Conservation (phyloP, 1,140 invertebrate species). For the Drosophila cardini region DNA sequence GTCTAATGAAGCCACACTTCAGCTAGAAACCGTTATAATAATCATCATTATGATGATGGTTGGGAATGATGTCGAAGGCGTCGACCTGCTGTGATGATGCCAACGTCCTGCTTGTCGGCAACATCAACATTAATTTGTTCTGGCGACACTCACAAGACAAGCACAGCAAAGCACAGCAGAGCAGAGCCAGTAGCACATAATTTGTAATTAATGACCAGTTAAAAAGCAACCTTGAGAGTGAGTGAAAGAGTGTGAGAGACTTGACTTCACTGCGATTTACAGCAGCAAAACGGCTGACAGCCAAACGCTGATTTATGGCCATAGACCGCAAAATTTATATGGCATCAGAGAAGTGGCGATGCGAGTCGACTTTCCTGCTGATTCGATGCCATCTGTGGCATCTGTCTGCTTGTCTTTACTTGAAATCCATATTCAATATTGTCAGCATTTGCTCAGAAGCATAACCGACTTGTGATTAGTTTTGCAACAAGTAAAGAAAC, state of each 20-base stretch:
- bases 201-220: conserved; percentile 83
- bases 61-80: conserved; percentile 9
- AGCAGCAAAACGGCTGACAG: conserved; percentile 75
- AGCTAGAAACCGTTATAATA: conserved; percentile 5
- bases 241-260: conserved; percentile 23
- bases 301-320: conserved; percentile 83
- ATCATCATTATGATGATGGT: too few species aligned
- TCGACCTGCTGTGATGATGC: conserved; percentile 19
- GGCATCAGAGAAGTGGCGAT: conserved; percentile 60
- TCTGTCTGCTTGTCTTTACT: conserved; percentile 54
- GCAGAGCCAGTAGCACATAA: conserved; percentile 67
- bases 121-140: conserved; percentile 76
- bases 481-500: background rate
- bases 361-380: conserved; percentile 53
- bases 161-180: conserved; percentile 25
- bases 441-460: conserved; percentile 24
- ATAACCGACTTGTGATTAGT: conserved; percentile 6
- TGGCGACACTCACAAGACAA: conserved; percentile 71
- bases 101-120: conserved; percentile 28
- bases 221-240: conserved; percentile 60
- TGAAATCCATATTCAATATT: conserved; percentile 66
- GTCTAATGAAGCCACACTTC: conserved; percentile 75
- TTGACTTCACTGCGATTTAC: conserved; percentile 65
- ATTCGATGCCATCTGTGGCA: conserved; percentile 33
- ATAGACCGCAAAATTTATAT: conserved; percentile 81